Conservation (phyloP, 1,140 invertebrate species). For the Ceratina calcarata region DNA sequence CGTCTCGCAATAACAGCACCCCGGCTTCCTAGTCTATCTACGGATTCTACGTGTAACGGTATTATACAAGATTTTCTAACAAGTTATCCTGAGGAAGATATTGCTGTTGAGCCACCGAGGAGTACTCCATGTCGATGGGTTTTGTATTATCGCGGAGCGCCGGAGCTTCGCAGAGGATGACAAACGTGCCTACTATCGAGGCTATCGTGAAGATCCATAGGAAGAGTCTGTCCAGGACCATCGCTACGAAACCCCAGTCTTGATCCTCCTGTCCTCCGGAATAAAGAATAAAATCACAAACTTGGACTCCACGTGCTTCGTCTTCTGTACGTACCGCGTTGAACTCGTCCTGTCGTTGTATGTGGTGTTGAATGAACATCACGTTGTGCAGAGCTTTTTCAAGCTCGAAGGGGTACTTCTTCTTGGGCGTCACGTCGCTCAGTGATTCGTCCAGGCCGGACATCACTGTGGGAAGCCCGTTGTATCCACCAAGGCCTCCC, state of each 20-base stretch:
- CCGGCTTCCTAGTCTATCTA: neutral
- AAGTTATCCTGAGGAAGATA: conserved; percentile 79
- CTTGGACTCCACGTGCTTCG: neutral
- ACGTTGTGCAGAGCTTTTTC: conserved; percentile 97
- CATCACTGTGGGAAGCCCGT: conserved; percentile 89
- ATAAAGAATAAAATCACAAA: neutral
- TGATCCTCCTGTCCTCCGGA: conserved; percentile 89
- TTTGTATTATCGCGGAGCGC: conserved; percentile 94
- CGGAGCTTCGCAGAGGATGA: conserved; percentile 94
- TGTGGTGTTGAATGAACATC: conserved; percentile 97
- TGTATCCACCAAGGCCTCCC: conserved; percentile 86
- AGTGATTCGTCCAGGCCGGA: conserved; percentile 90
- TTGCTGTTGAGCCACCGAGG: conserved; percentile 90
- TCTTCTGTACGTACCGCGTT: conserved; percentile 87
- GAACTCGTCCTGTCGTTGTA: conserved; percentile 95
- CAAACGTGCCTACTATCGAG: conserved; percentile 93
- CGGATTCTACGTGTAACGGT: neutral
- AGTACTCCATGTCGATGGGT: conserved; percentile 93
- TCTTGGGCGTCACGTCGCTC: conserved; percentile 88
- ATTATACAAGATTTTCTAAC: conserved; percentile 41
- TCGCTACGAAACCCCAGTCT: conserved; percentile 99
- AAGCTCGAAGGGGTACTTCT: conserved; percentile 94
- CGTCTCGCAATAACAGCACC: neutral
- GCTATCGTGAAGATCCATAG: conserved; percentile 97
- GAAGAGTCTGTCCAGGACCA: conserved; percentile 98